Conservation (phyloP, 2,797 vertebrate genomes). For the Melanotaenia pygmaea region DNA sequence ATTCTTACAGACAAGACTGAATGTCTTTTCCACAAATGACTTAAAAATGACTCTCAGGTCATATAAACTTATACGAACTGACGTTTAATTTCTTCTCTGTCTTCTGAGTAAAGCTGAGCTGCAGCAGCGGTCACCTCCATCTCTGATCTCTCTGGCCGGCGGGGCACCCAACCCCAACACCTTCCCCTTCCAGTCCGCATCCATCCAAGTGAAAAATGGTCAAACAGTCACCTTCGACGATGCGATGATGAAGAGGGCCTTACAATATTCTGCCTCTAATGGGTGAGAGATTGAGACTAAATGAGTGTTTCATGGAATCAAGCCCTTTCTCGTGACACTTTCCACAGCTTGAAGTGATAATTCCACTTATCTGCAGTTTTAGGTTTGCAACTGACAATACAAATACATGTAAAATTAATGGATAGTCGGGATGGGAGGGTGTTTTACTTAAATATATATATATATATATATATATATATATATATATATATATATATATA, state of each 20-base stretch:
- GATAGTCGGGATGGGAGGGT: no score
- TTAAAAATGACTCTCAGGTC: neutral
- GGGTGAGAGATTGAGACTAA: slow-evolving; percentile 84
- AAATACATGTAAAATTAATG: neutral
- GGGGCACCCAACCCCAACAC: slow-evolving; percentile 90
- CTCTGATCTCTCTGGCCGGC: slow-evolving; percentile 91
- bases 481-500: no score
- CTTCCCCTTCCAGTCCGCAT: slow-evolving; percentile 91
- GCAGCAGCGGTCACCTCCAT: slow-evolving; percentile 84
- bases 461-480: no score
- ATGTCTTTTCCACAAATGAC: neutral
- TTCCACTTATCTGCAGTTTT: neutral
- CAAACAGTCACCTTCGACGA: slow-evolving; percentile 82
- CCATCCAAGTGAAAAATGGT: slow-evolving; percentile 82
- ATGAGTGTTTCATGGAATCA: neutral
- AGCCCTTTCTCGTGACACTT: no score
- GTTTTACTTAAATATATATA: no score
- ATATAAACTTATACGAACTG: neutral
- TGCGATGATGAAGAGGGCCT: slow-evolving; percentile 87
- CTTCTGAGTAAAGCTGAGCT: slow-evolving; percentile 83
- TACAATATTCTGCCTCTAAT: slow-evolving; percentile 90
- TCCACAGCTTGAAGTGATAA: neutral
- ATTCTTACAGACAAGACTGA: neutral
- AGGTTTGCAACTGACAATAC: neutral
- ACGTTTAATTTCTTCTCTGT: neutral